Percentiles rank a stretch among this genome's conserved stretches.
Conservation (phyloP, 2,888 invertebrate species). For the Agonopterix alstromeriana region DNA sequence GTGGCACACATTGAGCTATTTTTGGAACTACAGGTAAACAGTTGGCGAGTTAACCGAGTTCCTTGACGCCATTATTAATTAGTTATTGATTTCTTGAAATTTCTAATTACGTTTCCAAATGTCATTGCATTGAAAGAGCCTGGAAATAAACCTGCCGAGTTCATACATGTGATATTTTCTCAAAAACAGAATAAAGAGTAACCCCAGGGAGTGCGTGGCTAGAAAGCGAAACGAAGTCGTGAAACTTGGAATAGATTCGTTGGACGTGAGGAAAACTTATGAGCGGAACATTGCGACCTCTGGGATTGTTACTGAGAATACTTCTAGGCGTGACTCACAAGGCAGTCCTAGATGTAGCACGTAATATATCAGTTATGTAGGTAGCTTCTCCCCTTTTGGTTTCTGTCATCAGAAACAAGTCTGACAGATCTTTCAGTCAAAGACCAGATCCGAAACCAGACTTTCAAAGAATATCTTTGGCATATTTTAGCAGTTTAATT, state of each 20-base stretch:
- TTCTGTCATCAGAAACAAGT: too few species aligned
- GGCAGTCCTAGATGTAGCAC: too few species aligned
- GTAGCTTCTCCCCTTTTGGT: too few species aligned
- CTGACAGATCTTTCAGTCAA: too few species aligned
- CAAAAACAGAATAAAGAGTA: background rate
- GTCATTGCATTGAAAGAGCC: background rate
- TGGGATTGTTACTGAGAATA: background rate
- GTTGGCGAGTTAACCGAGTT: constrained; percentile 19
- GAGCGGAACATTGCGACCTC: background rate
- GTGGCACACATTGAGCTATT: constrained; percentile 36
- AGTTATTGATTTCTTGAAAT: constrained; percentile 18
- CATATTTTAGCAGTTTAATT: too few species aligned
- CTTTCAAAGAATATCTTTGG: too few species aligned
- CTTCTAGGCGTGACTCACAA: background rate
- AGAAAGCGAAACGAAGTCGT: background rate
- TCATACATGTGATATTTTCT: background rate
- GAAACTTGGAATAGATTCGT: background rate
- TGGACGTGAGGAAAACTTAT: background rate
- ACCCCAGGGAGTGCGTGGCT: constrained; percentile 1
- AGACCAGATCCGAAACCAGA: too few species aligned
- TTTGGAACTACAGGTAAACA: constrained; percentile 25
- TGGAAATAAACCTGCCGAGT: background rate
- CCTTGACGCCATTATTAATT: constrained; percentile 14
- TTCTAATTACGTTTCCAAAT: background rate
- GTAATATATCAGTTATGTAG: too few species aligned